Conservation (phyloP, 2,797 vertebrate genomes). For the Sebastes wilsoni region DNA sequence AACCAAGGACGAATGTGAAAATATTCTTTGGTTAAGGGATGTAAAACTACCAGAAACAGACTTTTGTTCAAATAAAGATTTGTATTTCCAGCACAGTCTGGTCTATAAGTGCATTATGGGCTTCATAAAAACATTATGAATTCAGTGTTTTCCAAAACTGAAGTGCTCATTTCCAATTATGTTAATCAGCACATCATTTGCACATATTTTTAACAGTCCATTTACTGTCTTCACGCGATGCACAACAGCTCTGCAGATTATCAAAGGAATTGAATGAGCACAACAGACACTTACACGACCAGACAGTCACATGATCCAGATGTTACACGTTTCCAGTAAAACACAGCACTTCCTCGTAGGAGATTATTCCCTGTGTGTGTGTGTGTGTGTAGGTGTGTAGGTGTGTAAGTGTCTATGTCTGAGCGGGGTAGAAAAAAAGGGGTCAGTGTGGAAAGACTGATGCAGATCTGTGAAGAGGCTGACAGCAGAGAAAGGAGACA, state of each 20-base stretch:
- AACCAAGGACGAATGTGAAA: background rate
- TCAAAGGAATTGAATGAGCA: background rate
- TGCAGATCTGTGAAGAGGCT: conserved; percentile 34
- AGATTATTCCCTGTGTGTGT: background rate
- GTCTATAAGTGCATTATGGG: background rate
- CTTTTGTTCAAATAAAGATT: background rate
- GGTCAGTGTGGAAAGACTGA: conserved; percentile 59
- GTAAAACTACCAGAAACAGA: background rate
- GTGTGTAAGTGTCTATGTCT: conserved; percentile 15
- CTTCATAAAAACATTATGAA: background rate
- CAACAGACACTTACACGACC: conserved; percentile 19
- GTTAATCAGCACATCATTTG: background rate
- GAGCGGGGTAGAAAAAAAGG: conserved; percentile 32
- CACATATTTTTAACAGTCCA: background rate
- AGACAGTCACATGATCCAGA: conserved; percentile 49
- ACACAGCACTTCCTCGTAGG: background rate
- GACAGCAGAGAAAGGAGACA: background rate
- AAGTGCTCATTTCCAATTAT: background rate
- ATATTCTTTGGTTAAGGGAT: conserved; percentile 1
- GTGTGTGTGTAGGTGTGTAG: background rate
- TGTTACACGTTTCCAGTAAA: conserved; percentile 50
- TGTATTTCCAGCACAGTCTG: background rate
- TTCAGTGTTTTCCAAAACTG: background rate
- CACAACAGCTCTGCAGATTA: background rate
- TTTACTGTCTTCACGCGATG: background rate